Evolutionary conservation across 2,888 invertebrate genomes (phyloP), one percentile per base, ranked within the genome.

Genomic region (Notocelia uddmanniana): DNA sequence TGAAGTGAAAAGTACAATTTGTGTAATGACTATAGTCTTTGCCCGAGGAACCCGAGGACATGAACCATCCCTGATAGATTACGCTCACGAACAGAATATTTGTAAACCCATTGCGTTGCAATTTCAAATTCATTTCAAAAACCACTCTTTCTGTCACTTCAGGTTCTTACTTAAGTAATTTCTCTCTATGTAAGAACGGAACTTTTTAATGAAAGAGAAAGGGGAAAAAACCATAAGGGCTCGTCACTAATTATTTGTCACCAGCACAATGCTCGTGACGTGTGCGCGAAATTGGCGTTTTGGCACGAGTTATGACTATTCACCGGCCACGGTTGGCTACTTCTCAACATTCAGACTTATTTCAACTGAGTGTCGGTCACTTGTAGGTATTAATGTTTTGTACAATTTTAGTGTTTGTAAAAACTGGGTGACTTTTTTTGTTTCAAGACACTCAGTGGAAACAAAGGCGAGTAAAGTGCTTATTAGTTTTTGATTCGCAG

Each of bases 241-340:
- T 26, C 15, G 19, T 55, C 23, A 18, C 45, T 34, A 41, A 57
- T 23, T 55, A 34, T 71, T 55, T 67, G 45, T 71, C 54, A 67
- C 54, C 41, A 59, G 54, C 41, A 66, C 50, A 64, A 63, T 57
- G 18, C 60, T 48, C n/a, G 13, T 60, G 68, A 63, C 64, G 70
- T 48, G 23, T 58, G 37, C 23, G 21, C n/a, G 45, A 50, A 72
- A 68, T 60, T 72, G 72, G 66, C 72, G 55, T 72, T 68, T 72
- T 72, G 72, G 72, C 72, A 72, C 67, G 50, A 50, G 72, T 72
- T 72, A 68, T 68, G 72, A 72, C 71, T 62, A 72, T 72, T 59
- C 62, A 10, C 62, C 50, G 57, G 67, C 67, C 19, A 37, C 68
- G 62, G 67, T 72, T 72, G 72, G 72, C 67, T 48, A 62, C 67